A percentile compares a stretch with the other conserved stretches of the same genome.
phyloP scores from a whole-genome alignment of 2,113 vertebrate species.

The Dendropsophus ebraccatus region DNA sequence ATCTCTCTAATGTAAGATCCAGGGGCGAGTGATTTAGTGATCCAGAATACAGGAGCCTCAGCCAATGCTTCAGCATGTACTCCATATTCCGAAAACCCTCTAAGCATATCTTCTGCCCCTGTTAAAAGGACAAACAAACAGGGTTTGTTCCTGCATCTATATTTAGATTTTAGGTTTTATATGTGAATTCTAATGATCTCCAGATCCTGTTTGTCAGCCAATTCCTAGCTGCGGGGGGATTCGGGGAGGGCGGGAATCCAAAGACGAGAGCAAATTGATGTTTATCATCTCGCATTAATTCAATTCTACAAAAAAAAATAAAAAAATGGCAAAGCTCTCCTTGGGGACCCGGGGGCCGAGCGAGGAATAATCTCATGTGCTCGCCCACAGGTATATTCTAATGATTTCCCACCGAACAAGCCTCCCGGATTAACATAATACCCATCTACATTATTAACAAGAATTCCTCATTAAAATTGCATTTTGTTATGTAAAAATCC shows the following conservation, averaged over 20 bases:
- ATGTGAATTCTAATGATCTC: constrained; percentile 10
- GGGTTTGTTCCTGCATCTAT: background rate
- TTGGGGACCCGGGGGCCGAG: background rate
- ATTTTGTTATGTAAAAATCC: constrained; percentile 19
- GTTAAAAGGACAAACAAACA: background rate
- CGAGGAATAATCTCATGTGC: background rate
- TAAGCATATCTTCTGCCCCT: background rate
- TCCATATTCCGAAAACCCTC: background rate
- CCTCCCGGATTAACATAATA: constrained; percentile 2
- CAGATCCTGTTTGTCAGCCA: background rate
- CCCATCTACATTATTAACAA: constrained; percentile 22
- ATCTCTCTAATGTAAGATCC: too few relatives aligned
- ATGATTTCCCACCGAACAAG: background rate
- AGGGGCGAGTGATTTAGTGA: too few relatives aligned
- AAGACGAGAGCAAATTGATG: background rate
- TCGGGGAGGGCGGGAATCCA: background rate
- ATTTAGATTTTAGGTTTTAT: background rate
- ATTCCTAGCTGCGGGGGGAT: background rate
- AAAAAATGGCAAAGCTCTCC: background rate
- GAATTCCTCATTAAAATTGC: constrained; percentile 32
- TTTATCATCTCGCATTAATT: constrained; percentile 11
- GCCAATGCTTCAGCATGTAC: background rate
- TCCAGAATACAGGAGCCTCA: too few relatives aligned
- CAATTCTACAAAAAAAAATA: background rate
- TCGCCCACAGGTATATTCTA: constrained; percentile 13